These are phyloP conservation scores for Cheumatopsyche charites DNA, from an alignment of 1,140 invertebrate species.

Conservation along the genomic window DNA sequence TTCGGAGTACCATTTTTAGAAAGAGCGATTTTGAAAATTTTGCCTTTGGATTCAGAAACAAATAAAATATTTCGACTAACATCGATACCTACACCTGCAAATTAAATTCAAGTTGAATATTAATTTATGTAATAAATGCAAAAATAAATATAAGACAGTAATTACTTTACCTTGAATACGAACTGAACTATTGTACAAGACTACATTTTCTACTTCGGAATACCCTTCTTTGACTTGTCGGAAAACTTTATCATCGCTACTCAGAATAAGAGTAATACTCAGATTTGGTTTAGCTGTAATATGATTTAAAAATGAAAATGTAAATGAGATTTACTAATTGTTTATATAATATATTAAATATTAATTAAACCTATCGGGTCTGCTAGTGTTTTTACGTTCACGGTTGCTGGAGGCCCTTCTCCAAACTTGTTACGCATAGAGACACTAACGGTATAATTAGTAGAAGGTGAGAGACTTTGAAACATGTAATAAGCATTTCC, in stretches of 20 bases:
- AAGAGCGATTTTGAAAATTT: constrained; percentile 62
- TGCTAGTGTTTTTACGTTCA: constrained; percentile 69
- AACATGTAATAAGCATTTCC: constrained; percentile 77
- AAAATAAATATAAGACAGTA: neutral
- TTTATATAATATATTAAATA: too few species aligned
- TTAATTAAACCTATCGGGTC: constrained; percentile 65
- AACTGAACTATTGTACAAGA: constrained; percentile 52
- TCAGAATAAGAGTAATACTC: constrained; percentile 77
- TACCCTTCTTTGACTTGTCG: constrained; percentile 73
- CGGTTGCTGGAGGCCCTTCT: constrained; percentile 72
- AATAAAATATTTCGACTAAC: constrained; percentile 73
- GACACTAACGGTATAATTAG: constrained; percentile 77
- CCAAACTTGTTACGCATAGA: constrained; percentile 82
- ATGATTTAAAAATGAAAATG: too few species aligned
- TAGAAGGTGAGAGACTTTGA: constrained; percentile 74
- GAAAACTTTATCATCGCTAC: constrained; percentile 70
- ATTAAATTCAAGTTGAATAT: constrained; percentile 29
- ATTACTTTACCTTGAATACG: constrained; percentile 37
- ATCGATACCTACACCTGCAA: constrained; percentile 77
- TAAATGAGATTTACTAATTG: too few species aligned
- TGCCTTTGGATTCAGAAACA: constrained; percentile 72
- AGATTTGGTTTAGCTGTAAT: too few species aligned
- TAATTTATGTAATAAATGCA: constrained; percentile 1
- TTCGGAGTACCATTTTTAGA: constrained; percentile 44
- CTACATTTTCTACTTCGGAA: constrained; percentile 65